Percentiles rank a stretch among this genome's conserved stretches.
Conservation (phyloP, 2,113 vertebrate species). For the Aix galericulata region DNA sequence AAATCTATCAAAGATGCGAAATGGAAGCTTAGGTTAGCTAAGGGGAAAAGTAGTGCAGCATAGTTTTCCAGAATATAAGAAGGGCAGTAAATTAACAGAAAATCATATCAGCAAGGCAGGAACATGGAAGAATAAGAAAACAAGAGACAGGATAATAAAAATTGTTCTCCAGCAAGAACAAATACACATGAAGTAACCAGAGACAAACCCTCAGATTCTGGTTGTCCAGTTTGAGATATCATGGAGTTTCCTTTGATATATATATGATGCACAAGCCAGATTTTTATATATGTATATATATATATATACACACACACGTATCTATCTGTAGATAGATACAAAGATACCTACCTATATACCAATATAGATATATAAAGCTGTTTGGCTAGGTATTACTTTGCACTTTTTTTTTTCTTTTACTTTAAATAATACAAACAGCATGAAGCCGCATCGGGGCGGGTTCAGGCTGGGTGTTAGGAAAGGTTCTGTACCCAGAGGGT, state of each 20-base stretch:
- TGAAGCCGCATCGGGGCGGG: too few relatives aligned
- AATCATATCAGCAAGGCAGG: not conserved
- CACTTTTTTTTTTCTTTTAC: not conserved
- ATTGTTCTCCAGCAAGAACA: not conserved
- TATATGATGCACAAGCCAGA: not conserved
- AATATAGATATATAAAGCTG: not conserved
- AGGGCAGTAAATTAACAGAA: conserved; percentile 47
- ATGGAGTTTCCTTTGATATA: not conserved
- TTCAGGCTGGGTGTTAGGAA: too few relatives aligned
- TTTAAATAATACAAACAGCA: not conserved
- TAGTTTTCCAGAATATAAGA: not conserved
- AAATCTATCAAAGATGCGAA: conserved; percentile 48
- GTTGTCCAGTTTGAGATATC: not conserved
- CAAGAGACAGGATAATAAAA: not conserved
- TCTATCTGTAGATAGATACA: not conserved
- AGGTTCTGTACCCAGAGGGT: too few relatives aligned
- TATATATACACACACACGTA: not conserved
- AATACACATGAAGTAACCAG: not conserved
- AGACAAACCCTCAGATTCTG: not conserved
- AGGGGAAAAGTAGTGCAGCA: not conserved
- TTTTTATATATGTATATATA: not conserved
- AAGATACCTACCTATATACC: too few relatives aligned
- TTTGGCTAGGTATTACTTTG: not conserved
- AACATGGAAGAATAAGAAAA: not conserved
- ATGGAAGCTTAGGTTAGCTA: conserved; percentile 1